Percentiles rank a stretch among this genome's conserved stretches.
phyloP scores from a whole-genome alignment of 2,888 invertebrate genomes.

The Trissonchulus latispiculum region DNA sequence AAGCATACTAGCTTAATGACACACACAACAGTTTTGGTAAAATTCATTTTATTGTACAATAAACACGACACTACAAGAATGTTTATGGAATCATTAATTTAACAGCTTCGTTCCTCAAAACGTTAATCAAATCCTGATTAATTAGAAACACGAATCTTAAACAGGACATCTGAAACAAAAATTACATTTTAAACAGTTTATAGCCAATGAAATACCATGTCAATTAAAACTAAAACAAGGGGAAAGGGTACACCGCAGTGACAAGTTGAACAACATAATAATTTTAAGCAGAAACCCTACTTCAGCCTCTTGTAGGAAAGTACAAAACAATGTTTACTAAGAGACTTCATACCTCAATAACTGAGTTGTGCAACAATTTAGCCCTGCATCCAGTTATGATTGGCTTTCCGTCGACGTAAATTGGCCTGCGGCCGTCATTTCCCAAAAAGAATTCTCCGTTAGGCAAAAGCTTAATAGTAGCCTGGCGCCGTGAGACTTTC shows the following conservation, averaged over 20 bases:
- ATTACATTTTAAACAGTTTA: too few relatives aligned
- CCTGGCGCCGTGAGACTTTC: slow-evolving; percentile 54
- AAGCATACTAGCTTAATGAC: not conserved
- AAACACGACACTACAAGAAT: not conserved
- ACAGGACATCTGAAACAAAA: slow-evolving; percentile 16
- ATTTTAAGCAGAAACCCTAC: too few relatives aligned
- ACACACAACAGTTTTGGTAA: not conserved
- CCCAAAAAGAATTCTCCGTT: slow-evolving; percentile 69
- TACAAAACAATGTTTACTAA: too few relatives aligned
- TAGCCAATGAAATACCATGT: too few relatives aligned
- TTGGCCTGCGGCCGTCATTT: slow-evolving; percentile 85
- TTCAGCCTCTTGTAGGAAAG: too few relatives aligned
- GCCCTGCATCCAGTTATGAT: slow-evolving; percentile 76
- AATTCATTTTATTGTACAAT: not conserved
- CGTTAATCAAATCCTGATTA: slow-evolving; percentile 22
- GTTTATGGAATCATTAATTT: slow-evolving; percentile 12
- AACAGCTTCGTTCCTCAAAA: slow-evolving; percentile 14
- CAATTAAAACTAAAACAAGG: too few relatives aligned
- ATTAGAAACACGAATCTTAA: slow-evolving; percentile 21
- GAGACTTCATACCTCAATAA: slow-evolving; percentile 62
- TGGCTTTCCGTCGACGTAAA: slow-evolving; percentile 85
- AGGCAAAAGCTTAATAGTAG: slow-evolving; percentile 73
- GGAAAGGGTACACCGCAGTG: too few relatives aligned
- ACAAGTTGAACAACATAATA: too few relatives aligned
- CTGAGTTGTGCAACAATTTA: slow-evolving; percentile 79